Evolutionary conservation across 2,113 vertebrate genomes (phyloP).

Genomic region (Callospermophilus lateralis): DNA sequence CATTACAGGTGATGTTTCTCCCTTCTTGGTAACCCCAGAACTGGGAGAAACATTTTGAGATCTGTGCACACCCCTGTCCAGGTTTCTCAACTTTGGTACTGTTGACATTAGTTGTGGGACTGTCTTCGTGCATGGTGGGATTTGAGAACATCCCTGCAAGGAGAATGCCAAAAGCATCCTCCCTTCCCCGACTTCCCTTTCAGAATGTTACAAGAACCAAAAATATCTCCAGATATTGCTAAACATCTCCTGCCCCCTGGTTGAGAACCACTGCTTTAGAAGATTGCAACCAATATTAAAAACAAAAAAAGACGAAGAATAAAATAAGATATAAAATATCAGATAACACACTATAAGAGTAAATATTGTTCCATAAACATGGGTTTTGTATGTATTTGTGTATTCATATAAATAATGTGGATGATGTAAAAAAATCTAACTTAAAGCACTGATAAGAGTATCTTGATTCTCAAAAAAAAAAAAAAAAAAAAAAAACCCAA

Average conservation of each 20-base stretch:
- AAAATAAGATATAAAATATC: no score
- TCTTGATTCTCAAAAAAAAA: not conserved
- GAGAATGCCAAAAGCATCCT: not conserved
- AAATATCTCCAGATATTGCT: no score
- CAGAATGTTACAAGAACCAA: no score
- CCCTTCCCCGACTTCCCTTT: accelerated
- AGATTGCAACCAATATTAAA: no score
- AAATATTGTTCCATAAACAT: no score
- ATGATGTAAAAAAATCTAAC: not conserved
- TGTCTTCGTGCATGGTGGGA: not conserved
- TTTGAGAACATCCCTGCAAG: not conserved
- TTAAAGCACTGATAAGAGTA: not conserved
- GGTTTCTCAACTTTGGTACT: not conserved
- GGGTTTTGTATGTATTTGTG: no score
- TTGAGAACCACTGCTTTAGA: no score
- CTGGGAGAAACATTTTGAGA: not conserved
- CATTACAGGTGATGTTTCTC: not conserved
- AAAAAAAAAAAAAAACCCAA: no score
- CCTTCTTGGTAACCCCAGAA: not conserved
- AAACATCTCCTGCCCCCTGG: no score
- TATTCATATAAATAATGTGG: not conserved
- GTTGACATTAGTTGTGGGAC: no score
- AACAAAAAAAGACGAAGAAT: no score
- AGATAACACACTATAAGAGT: no score
- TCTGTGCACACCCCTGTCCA: not conserved